These are phyloP conservation scores for Crocidura indochinensis DNA, from an alignment of 2,797 vertebrate species.

Conservation along the genomic window DNA sequence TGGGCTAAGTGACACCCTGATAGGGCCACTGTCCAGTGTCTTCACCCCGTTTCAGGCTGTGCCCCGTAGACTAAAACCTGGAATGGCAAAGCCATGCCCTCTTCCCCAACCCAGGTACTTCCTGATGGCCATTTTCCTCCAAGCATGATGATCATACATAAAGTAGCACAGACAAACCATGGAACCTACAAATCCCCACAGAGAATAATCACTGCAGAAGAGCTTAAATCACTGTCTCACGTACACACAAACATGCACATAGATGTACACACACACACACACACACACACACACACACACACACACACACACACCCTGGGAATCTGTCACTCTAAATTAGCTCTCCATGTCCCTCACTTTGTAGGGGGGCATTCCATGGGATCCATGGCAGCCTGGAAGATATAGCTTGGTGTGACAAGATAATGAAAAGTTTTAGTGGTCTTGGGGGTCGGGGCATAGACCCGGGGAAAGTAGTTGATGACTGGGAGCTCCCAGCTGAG, in stretches of 20 bases:
- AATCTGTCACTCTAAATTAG: not conserved
- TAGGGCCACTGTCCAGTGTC: not conserved
- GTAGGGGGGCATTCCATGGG: too few relatives aligned
- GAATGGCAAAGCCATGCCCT: not conserved
- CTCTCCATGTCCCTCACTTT: not conserved
- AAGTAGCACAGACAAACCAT: not conserved
- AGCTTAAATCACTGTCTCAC: not conserved
- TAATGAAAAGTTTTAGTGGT: not conserved
- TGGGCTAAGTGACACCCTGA: not conserved
- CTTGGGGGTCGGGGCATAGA: not conserved
- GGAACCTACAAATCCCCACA: rapidly evolving
- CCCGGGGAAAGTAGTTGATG: not conserved
- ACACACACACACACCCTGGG: too few relatives aligned
- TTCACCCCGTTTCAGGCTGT: too few relatives aligned
- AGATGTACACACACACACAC: too few relatives aligned
- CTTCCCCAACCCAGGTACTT: not conserved
- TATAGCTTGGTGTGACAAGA: not conserved
- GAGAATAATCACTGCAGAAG: too few relatives aligned
- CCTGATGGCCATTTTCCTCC: not conserved
- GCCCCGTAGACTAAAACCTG: not conserved
- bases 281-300: too few relatives aligned
- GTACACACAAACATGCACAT: rapidly evolving
- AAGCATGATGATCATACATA: not conserved
- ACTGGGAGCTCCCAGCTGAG: not conserved
- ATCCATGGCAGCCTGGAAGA: not conserved